Base-by-base conservation (phyloP, 2,888 invertebrate genomes). In the Perizoma affinitatum region DNA sequence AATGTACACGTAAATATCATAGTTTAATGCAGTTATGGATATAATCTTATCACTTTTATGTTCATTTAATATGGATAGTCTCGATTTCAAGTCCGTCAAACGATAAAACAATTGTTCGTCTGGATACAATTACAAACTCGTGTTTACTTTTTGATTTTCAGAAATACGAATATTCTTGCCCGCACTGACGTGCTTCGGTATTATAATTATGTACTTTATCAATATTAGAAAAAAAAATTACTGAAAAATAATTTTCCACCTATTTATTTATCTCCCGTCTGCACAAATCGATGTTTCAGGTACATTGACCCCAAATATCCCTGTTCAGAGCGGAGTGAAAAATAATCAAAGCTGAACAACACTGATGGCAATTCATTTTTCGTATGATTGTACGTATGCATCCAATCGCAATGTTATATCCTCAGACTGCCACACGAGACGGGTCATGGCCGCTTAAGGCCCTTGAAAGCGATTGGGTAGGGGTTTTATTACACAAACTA, bases 381-480 rank as follows among this genome's bases (percentile, higher is more conserved):
- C 63, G 57, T 61, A 65, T 58, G 70, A 73, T 73, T 69, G 66
- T 72, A 75, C 72, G 78, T 76, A 78, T 82, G 78, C 78, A 84
- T 81, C 77, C 80, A 82, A 85, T 84, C 74, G 76, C 72, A 72
- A 74, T 66, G 74, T 71, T 74, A 72, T 76, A 80, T 79, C 78
- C 78, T 77, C 72, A 74, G 75, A 70, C 71, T 76, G 80, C 75
- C 82, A 78, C 82, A 79, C 79, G 70, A 77, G 84, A 61, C 83
- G 87, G 90, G 91, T 91, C 91, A 92, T 85, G 91, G 91, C 89
- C 90, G 90, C 90, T 88, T 88, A 84, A 87, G 82, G 90, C 90
- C 91, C 90, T 92, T 90, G 91, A 90, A 89, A 86, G 83, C 81
- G 82, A 85, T 88, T 84, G 80, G 82, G 83, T 71, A 67, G 73